Base-by-base conservation (phyloP, 1,140 invertebrate species). In the Pogonognathellus flavescens region DNA sequence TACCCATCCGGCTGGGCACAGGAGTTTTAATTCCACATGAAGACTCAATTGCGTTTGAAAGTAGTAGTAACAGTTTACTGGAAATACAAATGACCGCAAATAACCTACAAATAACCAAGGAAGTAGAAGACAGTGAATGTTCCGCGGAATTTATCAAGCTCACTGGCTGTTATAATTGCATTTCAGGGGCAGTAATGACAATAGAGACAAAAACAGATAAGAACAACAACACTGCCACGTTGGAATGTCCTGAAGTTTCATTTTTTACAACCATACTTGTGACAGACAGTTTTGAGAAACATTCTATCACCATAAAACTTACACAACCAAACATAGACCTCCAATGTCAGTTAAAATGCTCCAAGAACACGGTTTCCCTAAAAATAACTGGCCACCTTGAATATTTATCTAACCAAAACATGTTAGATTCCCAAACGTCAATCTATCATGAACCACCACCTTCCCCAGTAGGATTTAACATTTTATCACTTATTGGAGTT, bases 31-130 rank as follows among this genome's bases (percentile, higher is more conserved):
- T n/a, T n/a, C n/a, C n/a, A n/a, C n/a, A n/a, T n/a, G n/a, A n/a
- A n/a, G n/a, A n/a, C n/a, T n/a, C n/a, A n/a, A n/a, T n/a, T n/a
- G n/a, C n/a, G n/a, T 83, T n/a, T 3, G 82, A 83, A 59, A 49
- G 4, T 5, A 13, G 11, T 8, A 59, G 13, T 9, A 16, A 8
- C 10, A 41, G 9, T 13, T 41, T 83, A 16, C 59, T 83, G 7
- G 82, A 83, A 41, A 60, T 83, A 4, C 82, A 83, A 83, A 57
- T 60, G 5, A 14, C 9, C n/a, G 31, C 82, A 9, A 18, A 83
- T 18, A 60, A 60, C n/a, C n/a, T n/a, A n/a, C n/a, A n/a, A n/a
- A n/a, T n/a, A n/a, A n/a, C n/a, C n/a, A n/a, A n/a, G n/a, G 55
- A 18, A 25, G 25, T 59, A 0, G 20, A 83, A 14, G 57, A 60